phyloP scores from a whole-genome alignment of 2,113 vertebrate species.

The Neolamprologus devosi region DNA sequence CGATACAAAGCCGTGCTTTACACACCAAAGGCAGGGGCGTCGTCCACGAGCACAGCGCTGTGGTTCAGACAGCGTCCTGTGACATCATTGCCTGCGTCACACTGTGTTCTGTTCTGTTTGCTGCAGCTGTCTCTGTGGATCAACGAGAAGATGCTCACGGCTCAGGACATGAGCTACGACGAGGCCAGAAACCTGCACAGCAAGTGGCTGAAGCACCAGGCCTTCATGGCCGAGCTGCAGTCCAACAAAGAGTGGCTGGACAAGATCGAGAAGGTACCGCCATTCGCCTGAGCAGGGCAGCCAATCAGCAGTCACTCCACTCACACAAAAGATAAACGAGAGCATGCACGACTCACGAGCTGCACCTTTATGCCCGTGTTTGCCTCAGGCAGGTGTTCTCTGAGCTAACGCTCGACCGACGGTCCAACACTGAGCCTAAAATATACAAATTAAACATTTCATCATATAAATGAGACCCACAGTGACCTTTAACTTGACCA shows the following conservation, averaged over 20 bases:
- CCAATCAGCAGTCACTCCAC: background rate
- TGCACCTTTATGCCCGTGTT: background rate
- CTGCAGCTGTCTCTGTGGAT: slow-evolving; percentile 90
- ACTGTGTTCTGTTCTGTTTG: background rate
- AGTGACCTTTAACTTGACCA: background rate
- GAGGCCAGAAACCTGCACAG: slow-evolving; percentile 94
- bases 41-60: background rate
- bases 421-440: background rate
- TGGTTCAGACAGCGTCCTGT: background rate
- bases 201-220: slow-evolving; percentile 91
- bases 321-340: background rate
- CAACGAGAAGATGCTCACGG: slow-evolving; percentile 97
- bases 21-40: background rate
- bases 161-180: slow-evolving; percentile 94
- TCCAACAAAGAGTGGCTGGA: slow-evolving; percentile 98
- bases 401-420: background rate
- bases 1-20: background rate
- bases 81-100: background rate
- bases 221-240: slow-evolving; percentile 88
- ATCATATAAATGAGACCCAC: background rate
- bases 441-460: background rate
- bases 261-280: slow-evolving; percentile 88
- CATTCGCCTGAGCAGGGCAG: background rate
- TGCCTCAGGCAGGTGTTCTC: background rate
- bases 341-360: background rate